Evolutionary conservation across 2,888 invertebrate genomes (phyloP).

Genomic region (Drosophila suboccidentalis): DNA sequence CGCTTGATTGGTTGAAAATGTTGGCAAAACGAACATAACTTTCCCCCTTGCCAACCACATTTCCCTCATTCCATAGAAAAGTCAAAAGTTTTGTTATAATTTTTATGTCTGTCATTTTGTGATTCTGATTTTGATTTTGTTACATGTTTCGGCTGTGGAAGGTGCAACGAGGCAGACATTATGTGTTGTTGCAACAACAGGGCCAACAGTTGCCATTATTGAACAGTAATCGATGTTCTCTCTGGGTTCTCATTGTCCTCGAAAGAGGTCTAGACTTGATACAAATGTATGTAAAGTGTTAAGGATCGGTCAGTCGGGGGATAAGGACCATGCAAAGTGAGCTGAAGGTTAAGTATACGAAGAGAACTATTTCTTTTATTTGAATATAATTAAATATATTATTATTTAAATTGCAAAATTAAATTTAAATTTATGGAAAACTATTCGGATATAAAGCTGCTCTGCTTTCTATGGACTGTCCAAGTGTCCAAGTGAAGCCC

Average conservation of each 20-base stretch:
- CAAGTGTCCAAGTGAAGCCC: neutral
- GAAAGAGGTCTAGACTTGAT: neutral
- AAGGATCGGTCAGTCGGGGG: neutral
- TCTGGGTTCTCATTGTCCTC: neutral
- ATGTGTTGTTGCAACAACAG: constrained; percentile 43
- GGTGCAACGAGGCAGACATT: constrained; percentile 26
- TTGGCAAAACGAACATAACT: constrained; percentile 53
- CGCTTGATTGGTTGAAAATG: constrained; percentile 78
- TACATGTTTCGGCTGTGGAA: constrained; percentile 24
- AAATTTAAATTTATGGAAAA: no score
- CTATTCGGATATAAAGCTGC: neutral
- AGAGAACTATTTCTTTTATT: no score
- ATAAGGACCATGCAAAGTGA: neutral
- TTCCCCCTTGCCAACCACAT: neutral
- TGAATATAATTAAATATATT: no score
- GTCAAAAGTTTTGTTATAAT: constrained; percentile 75
- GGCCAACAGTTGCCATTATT: constrained; percentile 45
- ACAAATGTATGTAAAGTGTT: neutral
- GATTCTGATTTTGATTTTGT: constrained; percentile 70
- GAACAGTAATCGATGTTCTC: constrained; percentile 21
- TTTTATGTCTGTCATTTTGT: constrained; percentile 74
- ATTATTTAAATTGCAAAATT: no score
- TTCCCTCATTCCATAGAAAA: constrained; percentile 5
- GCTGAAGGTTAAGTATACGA: neutral
- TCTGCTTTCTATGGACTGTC: neutral